Evolutionary conservation across 1,140 invertebrate species (phyloP), one percentile per base, ranked within the genome.

Genomic region (Drosophila seguyi): DNA sequence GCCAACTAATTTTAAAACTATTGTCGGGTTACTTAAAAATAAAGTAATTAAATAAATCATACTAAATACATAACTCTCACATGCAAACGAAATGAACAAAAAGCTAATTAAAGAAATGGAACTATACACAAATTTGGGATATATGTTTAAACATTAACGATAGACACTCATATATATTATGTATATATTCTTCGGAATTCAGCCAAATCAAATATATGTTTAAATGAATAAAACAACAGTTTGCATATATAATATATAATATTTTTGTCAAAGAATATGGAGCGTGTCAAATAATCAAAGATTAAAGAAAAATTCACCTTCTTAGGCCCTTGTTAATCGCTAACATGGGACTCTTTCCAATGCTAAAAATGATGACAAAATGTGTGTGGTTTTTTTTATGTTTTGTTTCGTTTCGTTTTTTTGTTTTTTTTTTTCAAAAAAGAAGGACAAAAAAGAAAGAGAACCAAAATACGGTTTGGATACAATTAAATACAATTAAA

Each of bases 271-370:
- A 53, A 53, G 50, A 36, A 53, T 38, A 47, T 60, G 42, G 39
- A 78, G 65, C 36, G 45, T 56, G 38, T 59, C 52, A 90, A 90
- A 90, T 84, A 67, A 84, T 75, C 61, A 90, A 91, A 76, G 68
- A n/a, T 78, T 63, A 79, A 77, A 53, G 50, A 53, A 59, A 69
- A 90, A 90, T 90, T 92, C 96, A 97, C 95, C 96, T 96, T 94
- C 96, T 96, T 93, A 97, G 95, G 94, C 96, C 96, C 95, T 97
- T 97, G 95, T 97, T 97, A 95, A 97, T 96, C 94, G 96, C 96
- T 94, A 97, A 95, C 94, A 97, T 88, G 78, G 95, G 93, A 96
- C 96, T 95, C 97, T 97, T 92, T 92, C 91, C 91, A 92, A 92
- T 91, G 91, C 91, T 92, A 92, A 84, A 87, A 88, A 92, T 88